Percentiles rank a stretch among this genome's conserved stretches.
Conservation (phyloP, 1,140 invertebrate species). For the Diachasmimorpha longicaudata region DNA sequence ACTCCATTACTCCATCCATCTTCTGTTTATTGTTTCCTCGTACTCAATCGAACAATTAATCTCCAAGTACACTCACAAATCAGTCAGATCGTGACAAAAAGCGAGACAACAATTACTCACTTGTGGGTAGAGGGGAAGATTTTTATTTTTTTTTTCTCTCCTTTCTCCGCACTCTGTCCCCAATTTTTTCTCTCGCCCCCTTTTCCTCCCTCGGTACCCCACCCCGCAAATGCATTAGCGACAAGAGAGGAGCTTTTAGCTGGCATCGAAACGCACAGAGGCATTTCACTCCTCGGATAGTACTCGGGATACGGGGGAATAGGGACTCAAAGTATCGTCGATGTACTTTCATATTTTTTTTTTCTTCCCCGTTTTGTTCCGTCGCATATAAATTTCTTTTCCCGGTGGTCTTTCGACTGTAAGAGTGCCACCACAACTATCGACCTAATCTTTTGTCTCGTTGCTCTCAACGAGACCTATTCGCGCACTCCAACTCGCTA, state of each 20-base stretch:
- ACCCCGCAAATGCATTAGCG: slow-evolving; percentile 61
- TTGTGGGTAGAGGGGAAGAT: neutral
- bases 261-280: slow-evolving; percentile 45
- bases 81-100: slow-evolving; percentile 4
- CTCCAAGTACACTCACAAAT: slow-evolving; percentile 11
- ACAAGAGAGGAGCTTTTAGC: slow-evolving; percentile 60
- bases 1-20: neutral
- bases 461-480: slow-evolving; percentile 13
- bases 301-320: neutral
- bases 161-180: slow-evolving; percentile 22
- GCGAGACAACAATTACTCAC: slow-evolving; percentile 15
- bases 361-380: neutral
- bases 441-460: slow-evolving; percentile 47
- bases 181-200: slow-evolving; percentile 30
- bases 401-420: neutral
- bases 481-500: slow-evolving; percentile 15
- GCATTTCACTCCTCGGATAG: neutral
- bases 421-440: neutral
- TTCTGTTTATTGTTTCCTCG: neutral
- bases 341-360: slow-evolving; percentile 2
- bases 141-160: slow-evolving; percentile 31
- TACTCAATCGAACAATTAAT: neutral
- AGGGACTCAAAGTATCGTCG: neutral
- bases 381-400: neutral
- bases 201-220: slow-evolving; percentile 36